phyloP scores from a whole-genome alignment of 2,888 invertebrate species.

The Lochmaea capreae region DNA sequence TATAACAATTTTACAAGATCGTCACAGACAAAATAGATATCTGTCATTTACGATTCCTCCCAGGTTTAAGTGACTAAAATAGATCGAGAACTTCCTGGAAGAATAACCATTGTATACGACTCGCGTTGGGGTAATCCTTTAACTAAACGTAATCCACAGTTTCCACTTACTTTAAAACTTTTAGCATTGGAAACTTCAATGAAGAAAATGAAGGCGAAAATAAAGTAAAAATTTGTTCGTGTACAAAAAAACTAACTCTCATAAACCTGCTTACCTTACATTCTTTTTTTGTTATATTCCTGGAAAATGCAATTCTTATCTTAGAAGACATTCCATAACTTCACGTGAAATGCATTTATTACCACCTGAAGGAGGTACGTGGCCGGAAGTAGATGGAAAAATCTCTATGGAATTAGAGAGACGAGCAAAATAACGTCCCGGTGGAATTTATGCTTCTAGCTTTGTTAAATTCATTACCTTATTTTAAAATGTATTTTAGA shows the following conservation, averaged over 20 bases:
- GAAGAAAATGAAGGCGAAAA: neutral
- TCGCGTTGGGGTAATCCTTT: neutral
- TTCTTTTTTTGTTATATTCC: neutral
- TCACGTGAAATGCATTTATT: conserved; percentile 13
- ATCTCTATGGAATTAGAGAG: neutral
- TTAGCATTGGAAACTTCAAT: conserved; percentile 2
- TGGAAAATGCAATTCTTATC: conserved; percentile 12
- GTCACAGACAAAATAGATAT: neutral
- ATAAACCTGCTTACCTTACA: conserved; percentile 3
- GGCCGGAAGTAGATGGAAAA: neutral
- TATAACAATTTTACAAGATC: no score
- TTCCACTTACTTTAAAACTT: conserved; percentile 4
- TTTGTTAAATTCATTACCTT: no score
- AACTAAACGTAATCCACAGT: neutral
- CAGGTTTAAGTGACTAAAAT: neutral
- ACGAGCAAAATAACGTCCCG: no score
- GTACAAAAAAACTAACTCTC: neutral
- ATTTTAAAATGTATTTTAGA: no score
- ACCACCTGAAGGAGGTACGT: conserved; percentile 9
- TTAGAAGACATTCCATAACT: conserved; percentile 19
- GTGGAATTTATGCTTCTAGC: no score
- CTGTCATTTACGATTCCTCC: neutral
- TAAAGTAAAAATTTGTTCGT: neutral
- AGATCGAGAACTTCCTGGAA: neutral
- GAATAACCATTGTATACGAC: conserved; percentile 1